Evolutionary conservation across 2,888 invertebrate species (phyloP).

Genomic region (Calliopum simillimum): DNA sequence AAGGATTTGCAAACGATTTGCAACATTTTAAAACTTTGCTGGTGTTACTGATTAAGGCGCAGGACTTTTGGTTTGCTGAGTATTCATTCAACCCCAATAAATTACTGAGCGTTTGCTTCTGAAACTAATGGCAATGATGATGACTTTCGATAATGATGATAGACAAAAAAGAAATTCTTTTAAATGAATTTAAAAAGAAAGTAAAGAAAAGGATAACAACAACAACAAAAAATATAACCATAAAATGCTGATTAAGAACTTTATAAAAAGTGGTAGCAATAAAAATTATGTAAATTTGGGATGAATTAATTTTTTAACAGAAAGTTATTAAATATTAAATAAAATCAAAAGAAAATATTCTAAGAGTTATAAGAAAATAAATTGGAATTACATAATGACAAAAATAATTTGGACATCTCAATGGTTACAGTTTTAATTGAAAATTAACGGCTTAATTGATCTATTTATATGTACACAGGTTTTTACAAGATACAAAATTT

Average conservation of each 20-base stretch:
- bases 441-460: too few relatives aligned
- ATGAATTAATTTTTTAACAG: neutral
- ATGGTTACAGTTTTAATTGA: too few relatives aligned
- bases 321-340: neutral
- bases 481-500: too few relatives aligned
- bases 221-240: neutral
- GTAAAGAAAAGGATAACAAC: neutral
- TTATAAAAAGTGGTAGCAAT: too few relatives aligned
- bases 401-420: too few relatives aligned
- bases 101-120: neutral
- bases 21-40: neutral
- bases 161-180: neutral
- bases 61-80: neutral
- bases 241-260: neutral
- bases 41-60: neutral
- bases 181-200: neutral
- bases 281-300: neutral
- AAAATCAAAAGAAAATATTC: neutral
- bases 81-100: conserved; percentile 3
- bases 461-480: too few relatives aligned
- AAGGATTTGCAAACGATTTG: neutral
- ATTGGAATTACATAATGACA: neutral
- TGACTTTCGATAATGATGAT: neutral
- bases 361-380: neutral
- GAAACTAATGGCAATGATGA: neutral